These are phyloP conservation scores for Orchestia grillus DNA, from an alignment of 1,140 invertebrate genomes.

Conservation along the genomic window DNA sequence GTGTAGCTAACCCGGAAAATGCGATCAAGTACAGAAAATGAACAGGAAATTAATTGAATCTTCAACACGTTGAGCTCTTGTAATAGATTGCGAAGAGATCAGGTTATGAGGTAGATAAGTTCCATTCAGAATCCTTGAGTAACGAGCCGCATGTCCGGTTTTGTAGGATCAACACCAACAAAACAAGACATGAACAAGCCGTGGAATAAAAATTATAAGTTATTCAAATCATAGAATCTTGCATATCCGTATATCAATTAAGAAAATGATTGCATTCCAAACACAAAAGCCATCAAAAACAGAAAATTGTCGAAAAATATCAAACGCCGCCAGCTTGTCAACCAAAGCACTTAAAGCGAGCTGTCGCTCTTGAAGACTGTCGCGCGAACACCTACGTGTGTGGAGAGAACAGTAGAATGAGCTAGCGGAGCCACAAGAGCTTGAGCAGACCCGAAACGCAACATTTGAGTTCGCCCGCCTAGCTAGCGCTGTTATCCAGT, in stretches of 20 bases:
- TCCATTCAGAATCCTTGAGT: neutral
- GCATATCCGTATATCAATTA: neutral
- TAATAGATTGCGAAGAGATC: neutral
- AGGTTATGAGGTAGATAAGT: slow-evolving; percentile 18
- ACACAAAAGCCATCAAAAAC: neutral
- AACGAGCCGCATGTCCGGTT: neutral
- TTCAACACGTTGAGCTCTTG: neutral
- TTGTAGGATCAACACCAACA: neutral
- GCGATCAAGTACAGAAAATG: neutral
- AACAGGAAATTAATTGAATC: neutral
- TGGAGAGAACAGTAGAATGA: neutral
- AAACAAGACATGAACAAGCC: neutral
- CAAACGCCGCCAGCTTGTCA: neutral
- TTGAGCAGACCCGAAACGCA: neutral
- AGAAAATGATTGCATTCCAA: neutral
- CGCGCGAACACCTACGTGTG: neutral
- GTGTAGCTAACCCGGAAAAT: neutral
- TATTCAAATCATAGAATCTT: neutral
- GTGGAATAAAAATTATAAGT: neutral
- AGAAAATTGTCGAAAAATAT: neutral
- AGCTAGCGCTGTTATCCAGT: too few relatives aligned
- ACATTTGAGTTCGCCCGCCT: too few relatives aligned
- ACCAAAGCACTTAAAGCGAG: neutral
- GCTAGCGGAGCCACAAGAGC: neutral
- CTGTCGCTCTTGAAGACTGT: neutral